Evolutionary conservation across 64 coral and sea anemone species (phyloP), one percentile per base, ranked within the genome.

Genomic region (Montipora efflorescens): DNA sequence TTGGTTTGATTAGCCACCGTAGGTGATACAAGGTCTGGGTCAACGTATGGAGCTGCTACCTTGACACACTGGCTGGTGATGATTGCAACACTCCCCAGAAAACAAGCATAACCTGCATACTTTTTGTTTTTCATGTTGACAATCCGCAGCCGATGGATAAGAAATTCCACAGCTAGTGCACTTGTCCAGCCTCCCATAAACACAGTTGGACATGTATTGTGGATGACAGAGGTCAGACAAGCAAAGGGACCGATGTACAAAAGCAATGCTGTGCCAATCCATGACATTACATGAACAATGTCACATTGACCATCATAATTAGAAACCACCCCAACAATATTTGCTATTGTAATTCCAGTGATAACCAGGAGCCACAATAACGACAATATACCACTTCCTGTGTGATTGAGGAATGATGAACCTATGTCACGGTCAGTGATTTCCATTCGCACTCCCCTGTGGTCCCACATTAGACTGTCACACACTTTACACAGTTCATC

Each of bases 361-460:
- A 98, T 98, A 15, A 70, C 18, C 3, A 98, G 57, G 4, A 98
- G 80, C 96, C 96, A 98, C 8, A 98, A 3, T 75, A 95, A 78
- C 2, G 96, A 98, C 2, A 98, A 11, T 74, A 93, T 81, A 0
- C 96, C 93, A 87, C 96, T 98, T 76, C 93, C 96, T 64, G 80
- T 80, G 67, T 98, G 96, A 69, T 98, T 98, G 4, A 98, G 80
- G 23, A 94, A 98, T 45, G 87, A 93, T 43, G 87, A 91, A 7
- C 93, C 96, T 49, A 98, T 98, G 45, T 95, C 96, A 18, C 59
- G 44, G 50, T 98, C 96, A 84, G 88, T 93, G 52, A 97, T 49
- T 50, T 89, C 87, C 52, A 84, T 91, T 23, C 89, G 81, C 18
- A 95, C 70, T 12, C 93, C 96, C 16, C 79, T 90, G 71, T 97